Conservation (phyloP, 2,888 invertebrate species). For the Cerceris ruficornis region DNA sequence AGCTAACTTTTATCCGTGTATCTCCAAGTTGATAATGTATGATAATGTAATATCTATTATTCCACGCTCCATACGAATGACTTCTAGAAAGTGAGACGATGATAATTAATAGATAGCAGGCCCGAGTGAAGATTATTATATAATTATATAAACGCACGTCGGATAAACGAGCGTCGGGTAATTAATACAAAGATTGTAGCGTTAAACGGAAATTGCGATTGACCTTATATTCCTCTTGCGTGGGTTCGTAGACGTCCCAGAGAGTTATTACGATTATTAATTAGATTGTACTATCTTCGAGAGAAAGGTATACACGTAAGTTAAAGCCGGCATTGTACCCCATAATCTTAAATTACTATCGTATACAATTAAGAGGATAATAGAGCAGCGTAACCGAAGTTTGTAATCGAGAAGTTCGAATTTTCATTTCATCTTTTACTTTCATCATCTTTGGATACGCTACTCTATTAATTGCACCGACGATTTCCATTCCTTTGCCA, state of each 20-base stretch:
- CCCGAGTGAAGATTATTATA: conserved; percentile 1
- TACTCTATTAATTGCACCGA: conserved; percentile 20
- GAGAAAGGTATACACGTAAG: conserved; percentile 60
- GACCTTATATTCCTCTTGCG: conserved; percentile 50
- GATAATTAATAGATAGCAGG: conserved; percentile 16
- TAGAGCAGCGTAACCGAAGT: conserved; percentile 19
- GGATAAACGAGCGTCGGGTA: conserved; percentile 15
- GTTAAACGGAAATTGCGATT: conserved; percentile 25
- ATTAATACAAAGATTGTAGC: conserved; percentile 14
- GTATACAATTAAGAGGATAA: conserved; percentile 29
- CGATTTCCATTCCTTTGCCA: conserved; percentile 19
- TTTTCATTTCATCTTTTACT: conserved; percentile 2
- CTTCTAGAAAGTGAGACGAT: conserved; percentile 51
- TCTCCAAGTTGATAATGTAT: too few relatives aligned
- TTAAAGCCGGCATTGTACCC: conserved; percentile 66
- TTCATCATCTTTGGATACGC: not conserved
- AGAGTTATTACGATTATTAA: conserved; percentile 22
- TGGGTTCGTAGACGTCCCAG: conserved; percentile 51
- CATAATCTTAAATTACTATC: conserved; percentile 47
- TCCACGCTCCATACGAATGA: conserved; percentile 27
- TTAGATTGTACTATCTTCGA: conserved; percentile 62
- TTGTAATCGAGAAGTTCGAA: not conserved
- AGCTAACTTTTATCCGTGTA: conserved; percentile 12
- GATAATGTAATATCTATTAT: not conserved
- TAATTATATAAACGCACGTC: not conserved